Evolutionary conservation across 2,113 vertebrate genomes (phyloP).

Genomic region (Desmodus rotundus): DNA sequence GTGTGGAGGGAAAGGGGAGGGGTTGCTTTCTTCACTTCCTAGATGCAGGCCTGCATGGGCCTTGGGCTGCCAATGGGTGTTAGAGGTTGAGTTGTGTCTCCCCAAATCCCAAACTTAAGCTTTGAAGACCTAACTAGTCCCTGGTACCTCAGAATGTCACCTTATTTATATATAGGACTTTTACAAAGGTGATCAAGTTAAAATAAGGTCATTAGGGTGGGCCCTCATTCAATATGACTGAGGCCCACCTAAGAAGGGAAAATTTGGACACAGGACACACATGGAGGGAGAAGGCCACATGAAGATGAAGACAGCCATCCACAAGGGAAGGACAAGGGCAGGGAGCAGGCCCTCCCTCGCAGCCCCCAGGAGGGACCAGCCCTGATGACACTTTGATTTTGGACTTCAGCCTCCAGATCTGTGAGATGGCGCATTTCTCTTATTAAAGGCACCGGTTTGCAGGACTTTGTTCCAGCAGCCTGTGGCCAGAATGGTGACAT

Average conservation of each 20-base stretch:
- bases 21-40: background rate
- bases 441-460: too few relatives aligned
- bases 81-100: background rate
- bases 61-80: background rate
- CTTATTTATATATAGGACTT: background rate
- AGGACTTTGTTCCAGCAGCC: background rate
- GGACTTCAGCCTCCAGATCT: background rate
- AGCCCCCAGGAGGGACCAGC: background rate
- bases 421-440: background rate
- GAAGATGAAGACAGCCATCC: background rate
- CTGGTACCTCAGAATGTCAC: background rate
- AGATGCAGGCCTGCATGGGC: too few relatives aligned
- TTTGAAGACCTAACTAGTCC: background rate
- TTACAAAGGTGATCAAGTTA: background rate
- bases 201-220: background rate
- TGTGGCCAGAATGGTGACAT: background rate
- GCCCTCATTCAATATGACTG: background rate
- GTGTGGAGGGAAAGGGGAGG: background rate
- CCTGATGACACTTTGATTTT: too few relatives aligned
- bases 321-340: background rate
- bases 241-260: background rate
- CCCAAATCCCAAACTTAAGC: background rate
- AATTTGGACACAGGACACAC: background rate
- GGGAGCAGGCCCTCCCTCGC: rapidly evolving
- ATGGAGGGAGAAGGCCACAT: background rate